Conservation (phyloP, 2,888 invertebrate species). For the Lasioglossum figueresi region DNA sequence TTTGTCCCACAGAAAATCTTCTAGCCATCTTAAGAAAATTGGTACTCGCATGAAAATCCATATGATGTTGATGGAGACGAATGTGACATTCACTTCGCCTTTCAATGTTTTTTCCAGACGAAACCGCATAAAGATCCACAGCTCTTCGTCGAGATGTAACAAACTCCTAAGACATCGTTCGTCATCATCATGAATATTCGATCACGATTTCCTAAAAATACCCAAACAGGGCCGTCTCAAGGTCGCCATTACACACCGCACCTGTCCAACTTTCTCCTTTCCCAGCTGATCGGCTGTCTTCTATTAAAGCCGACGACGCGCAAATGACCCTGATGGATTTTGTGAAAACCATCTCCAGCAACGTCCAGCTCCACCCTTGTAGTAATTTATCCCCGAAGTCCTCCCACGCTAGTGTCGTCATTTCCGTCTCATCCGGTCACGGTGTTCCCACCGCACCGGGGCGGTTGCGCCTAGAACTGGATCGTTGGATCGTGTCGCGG, state of each 20-base stretch:
- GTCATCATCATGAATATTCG: background rate
- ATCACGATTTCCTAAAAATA: background rate
- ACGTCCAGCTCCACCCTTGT: background rate
- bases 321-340: background rate
- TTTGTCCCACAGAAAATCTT: too few relatives aligned
- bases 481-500: slow-evolving; percentile 47
- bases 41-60: background rate
- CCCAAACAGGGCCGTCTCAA: background rate
- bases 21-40: too few relatives aligned
- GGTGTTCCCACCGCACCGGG: slow-evolving; percentile 58
- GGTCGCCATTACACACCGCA: background rate
- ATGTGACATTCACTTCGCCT: background rate
- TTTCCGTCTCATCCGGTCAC: slow-evolving; percentile 17
- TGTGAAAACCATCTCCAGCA: background rate
- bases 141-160: background rate
- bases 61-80: background rate
- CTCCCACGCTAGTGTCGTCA: background rate
- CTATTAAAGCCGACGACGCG: background rate
- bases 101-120: background rate
- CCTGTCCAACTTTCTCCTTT: slow-evolving; percentile 12
- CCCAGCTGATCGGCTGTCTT: background rate
- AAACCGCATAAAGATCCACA: background rate
- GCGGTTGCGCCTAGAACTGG: slow-evolving; percentile 47
- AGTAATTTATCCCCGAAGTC: background rate
- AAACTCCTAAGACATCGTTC: background rate